These are phyloP conservation scores for Carpatolechia fugitivella DNA, from an alignment of 2,888 invertebrate species.

Conservation along the genomic window DNA sequence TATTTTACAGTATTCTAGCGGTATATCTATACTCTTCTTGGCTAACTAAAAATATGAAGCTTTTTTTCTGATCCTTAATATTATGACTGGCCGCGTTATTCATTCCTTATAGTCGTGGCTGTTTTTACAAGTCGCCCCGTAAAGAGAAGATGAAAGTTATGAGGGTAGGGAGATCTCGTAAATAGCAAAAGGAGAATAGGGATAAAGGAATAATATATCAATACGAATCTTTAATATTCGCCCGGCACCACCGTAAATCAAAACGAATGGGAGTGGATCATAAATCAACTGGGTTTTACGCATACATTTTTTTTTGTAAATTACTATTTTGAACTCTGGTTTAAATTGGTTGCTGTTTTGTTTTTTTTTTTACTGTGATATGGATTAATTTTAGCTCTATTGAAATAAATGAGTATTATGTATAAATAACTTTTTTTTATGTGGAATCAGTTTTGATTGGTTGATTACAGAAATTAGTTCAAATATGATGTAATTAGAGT, in stretches of 20 bases:
- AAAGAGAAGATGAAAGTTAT: conserved; percentile 76
- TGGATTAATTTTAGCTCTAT: too few relatives aligned
- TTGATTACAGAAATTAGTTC: too few relatives aligned
- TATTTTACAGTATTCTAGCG: too few relatives aligned
- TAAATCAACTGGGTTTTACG: conserved; percentile 62
- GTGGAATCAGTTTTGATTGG: too few relatives aligned
- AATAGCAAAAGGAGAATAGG: conserved; percentile 74
- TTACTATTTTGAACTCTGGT: conserved; percentile 12
- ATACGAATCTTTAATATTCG: conserved; percentile 79
- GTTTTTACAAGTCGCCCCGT: conserved; percentile 68
- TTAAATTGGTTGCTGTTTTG: conserved; percentile 1
- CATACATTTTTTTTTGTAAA: conserved; percentile 45
- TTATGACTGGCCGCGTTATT: conserved; percentile 36
- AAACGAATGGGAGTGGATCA: conserved; percentile 67
- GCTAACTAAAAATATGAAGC: too few relatives aligned
- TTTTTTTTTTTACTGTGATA: neutral
- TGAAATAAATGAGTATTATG: too few relatives aligned
- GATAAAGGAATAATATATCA: conserved; percentile 79
- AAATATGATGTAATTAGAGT: too few relatives aligned
- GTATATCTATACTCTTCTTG: too few relatives aligned
- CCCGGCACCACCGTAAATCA: conserved; percentile 72
- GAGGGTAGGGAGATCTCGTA: conserved; percentile 73
- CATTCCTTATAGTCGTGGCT: conserved; percentile 55
- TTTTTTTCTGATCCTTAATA: too few relatives aligned
- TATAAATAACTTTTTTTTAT: too few relatives aligned